These are phyloP conservation scores for Falco punctatus DNA, from an alignment of 2,113 vertebrate genomes.

Conservation along the genomic window DNA sequence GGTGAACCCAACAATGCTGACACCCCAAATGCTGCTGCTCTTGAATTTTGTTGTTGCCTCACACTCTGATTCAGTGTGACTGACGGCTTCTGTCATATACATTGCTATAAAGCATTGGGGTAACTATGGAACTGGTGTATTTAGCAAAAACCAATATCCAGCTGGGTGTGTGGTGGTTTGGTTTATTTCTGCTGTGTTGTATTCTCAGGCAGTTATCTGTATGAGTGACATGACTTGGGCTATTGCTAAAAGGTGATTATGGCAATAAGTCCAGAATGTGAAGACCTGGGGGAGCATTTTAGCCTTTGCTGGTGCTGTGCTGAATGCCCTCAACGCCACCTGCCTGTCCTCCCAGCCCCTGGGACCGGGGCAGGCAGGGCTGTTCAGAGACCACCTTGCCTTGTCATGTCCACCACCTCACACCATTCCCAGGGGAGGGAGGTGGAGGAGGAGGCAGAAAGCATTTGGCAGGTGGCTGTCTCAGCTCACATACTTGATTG, in stretches of 20 bases:
- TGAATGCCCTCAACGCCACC: background rate
- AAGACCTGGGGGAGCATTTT: background rate
- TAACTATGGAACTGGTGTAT: background rate
- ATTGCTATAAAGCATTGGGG: background rate
- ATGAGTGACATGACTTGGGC: background rate
- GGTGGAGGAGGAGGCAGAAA: too few species aligned
- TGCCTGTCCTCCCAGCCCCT: background rate
- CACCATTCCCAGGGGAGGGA: too few species aligned
- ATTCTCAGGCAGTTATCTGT: background rate
- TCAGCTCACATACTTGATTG: too few species aligned
- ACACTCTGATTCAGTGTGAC: background rate
- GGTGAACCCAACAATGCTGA: background rate
- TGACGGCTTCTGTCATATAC: background rate
- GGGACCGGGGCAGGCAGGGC: background rate
- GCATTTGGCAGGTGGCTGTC: too few species aligned
- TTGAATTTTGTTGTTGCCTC: background rate
- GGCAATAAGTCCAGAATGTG: background rate
- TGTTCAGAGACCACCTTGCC: background rate
- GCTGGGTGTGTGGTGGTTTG: background rate
- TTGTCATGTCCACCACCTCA: background rate
- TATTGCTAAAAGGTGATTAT: background rate
- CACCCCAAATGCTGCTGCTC: background rate
- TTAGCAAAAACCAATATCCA: background rate
- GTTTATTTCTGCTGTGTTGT: background rate
- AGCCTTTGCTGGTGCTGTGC: background rate